Evolutionary conservation across 2,797 vertebrate species (phyloP).

Genomic region (Micropoecilia bifurca): DNA sequence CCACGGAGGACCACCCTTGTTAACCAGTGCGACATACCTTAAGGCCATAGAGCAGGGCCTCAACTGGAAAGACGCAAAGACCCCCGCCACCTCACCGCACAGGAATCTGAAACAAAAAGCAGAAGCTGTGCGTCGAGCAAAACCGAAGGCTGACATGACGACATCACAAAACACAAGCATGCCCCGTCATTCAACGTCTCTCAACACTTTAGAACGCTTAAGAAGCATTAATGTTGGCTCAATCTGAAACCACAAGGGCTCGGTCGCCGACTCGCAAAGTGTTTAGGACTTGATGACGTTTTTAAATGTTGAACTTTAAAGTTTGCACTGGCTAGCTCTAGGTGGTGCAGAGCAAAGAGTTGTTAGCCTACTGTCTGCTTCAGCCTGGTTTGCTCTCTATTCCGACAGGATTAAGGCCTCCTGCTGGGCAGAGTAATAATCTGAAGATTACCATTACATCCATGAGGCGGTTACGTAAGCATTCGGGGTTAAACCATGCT

Average conservation of each 20-base stretch:
- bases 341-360: conserved; percentile 36
- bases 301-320: conserved; percentile 3
- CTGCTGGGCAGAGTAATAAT: conserved; percentile 73
- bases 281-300: neutral
- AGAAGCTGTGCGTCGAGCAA: conserved; percentile 16
- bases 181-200: neutral
- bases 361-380: conserved; percentile 48
- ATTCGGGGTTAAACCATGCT: conserved; percentile 39
- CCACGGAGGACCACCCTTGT: conserved; percentile 22
- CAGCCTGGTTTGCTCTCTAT: conserved; percentile 46
- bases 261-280: neutral
- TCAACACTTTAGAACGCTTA: neutral
- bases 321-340: neutral
- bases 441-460: conserved; percentile 78
- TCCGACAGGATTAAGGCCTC: conserved; percentile 72
- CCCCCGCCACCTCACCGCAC: conserved; percentile 53
- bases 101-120: conserved; percentile 61
- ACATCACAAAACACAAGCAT: conserved; percentile 11
- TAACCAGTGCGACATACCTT: conserved; percentile 71
- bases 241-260: neutral
- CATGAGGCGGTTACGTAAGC: conserved; percentile 70
- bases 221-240: neutral
- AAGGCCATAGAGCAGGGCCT: conserved; percentile 78
- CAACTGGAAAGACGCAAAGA: conserved; percentile 41
- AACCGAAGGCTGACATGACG: neutral